Base-by-base conservation (phyloP, 2,113 vertebrate genomes). In the Kryptolebias marmoratus region DNA sequence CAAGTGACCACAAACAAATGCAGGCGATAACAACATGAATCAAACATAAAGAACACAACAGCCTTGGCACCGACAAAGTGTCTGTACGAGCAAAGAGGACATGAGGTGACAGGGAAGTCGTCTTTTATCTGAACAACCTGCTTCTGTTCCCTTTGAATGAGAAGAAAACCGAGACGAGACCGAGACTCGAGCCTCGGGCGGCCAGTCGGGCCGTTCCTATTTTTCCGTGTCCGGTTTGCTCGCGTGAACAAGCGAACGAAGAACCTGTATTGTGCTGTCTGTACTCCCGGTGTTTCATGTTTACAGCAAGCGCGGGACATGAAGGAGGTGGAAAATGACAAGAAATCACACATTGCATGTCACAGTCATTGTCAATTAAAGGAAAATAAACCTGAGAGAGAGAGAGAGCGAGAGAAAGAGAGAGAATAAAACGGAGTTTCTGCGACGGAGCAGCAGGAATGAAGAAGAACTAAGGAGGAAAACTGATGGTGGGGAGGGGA, bases 51-150 rank as follows among this genome's bases (percentile, higher is more conserved):
- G 56, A 85, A 87, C 72, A 81, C 72, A 84, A 84, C 74, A 60
- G 77, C 88, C 80, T 91, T 94, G 92, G 92, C 93, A 94, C 91
- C 84, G 86, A 87, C 85, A 82, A 83, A 75, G 81, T 74, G 84
- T 90, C 85, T 79, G 60, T 86, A 77, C 73, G 66, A 89, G 77
- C 54, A 64, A 75, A 53, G 77, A 59, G 36, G 63, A 75, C 57
- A 73, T 68, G 45, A 48, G 64, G 63, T 62, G 54, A 80, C 55
- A 52, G 54, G 71, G 81, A 84, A 79, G 31, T 9, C 7, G 76
- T 78, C 64, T 74, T 85, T 81, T 61, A 45, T 73, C 66, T 64
- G 54, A 83, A 61, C 30, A 69, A 76, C 64, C 77, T 59, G 81
- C 59, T 79, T 79, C 77, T 88, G 79, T 86, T 91, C 89, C 85